phyloP scores from a whole-genome alignment of 1,140 invertebrate genomes.

The Daktulosphaira vitifoliae region DNA sequence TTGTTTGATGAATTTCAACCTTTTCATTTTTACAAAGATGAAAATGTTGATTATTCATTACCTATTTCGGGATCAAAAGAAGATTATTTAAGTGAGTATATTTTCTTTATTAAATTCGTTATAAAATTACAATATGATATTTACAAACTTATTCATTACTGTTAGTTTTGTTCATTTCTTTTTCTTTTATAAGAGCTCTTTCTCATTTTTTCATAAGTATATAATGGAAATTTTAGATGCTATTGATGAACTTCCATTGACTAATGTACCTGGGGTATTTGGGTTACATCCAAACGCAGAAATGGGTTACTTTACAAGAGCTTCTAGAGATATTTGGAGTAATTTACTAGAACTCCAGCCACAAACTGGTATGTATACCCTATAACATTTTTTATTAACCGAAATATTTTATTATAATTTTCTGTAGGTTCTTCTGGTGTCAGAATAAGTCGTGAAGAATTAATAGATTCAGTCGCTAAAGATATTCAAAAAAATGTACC shows the following conservation, averaged over 20 bases:
- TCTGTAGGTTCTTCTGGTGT: constrained; percentile 37
- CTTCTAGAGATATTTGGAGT: constrained; percentile 71
- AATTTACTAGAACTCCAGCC: constrained; percentile 78
- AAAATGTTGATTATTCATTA: constrained; percentile 66
- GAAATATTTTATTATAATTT: too few relatives aligned
- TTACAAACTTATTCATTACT: too few relatives aligned
- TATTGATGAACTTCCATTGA: constrained; percentile 62
- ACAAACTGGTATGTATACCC: constrained; percentile 52
- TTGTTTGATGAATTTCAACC: constrained; percentile 80
- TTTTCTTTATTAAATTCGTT: too few relatives aligned
- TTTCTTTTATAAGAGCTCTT: too few relatives aligned
- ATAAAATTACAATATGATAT: too few relatives aligned
- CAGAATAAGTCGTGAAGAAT: constrained; percentile 65
- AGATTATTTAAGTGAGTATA: constrained; percentile 50
- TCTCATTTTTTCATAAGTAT: not conserved
- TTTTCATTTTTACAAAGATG: constrained; percentile 76
- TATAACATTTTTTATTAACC: too few relatives aligned
- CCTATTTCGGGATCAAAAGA: constrained; percentile 60
- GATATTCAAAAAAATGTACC: constrained; percentile 51
- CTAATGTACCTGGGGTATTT: constrained; percentile 75
- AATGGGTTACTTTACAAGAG: constrained; percentile 61
- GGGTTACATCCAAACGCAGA: constrained; percentile 87
- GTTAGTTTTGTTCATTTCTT: too few relatives aligned
- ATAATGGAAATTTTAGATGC: constrained; percentile 32
- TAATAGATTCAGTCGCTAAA: constrained; percentile 67